Conservation (phyloP, 2,888 invertebrate species). For the Caenorhabditis panamensis region DNA sequence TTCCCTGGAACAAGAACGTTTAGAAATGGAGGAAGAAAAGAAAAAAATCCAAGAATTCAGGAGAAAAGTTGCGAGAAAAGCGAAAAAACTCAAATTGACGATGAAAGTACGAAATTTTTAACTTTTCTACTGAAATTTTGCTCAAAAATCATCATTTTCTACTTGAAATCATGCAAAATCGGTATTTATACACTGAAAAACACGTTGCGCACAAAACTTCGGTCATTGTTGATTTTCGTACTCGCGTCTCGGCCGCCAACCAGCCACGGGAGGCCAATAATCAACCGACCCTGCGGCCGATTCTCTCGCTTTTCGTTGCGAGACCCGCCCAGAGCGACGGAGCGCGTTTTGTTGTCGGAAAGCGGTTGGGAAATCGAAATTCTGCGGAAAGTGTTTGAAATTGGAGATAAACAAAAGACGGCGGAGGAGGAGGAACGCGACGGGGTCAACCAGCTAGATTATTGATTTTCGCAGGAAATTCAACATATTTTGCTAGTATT, state of each 20-base stretch:
- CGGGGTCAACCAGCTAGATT: too few species aligned
- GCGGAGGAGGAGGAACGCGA: slow-evolving; percentile 9
- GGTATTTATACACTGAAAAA: background rate
- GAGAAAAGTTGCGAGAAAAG: background rate
- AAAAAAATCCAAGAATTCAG: background rate
- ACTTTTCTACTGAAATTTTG: too few species aligned
- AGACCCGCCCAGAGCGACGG: slow-evolving; percentile 43
- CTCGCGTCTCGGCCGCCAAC: slow-evolving; percentile 25
- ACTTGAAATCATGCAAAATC: background rate
- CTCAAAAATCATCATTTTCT: too few species aligned
- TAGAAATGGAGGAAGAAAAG: background rate
- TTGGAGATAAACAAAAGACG: slow-evolving; percentile 41
- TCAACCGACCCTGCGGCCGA: slow-evolving; percentile 52
- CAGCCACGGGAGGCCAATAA: slow-evolving; percentile 56
- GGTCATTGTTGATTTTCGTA: slow-evolving; percentile 52
- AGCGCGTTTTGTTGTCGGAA: slow-evolving; percentile 26
- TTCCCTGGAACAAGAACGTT: slow-evolving; percentile 45
- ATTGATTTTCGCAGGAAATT: too few species aligned
- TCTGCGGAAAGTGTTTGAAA: slow-evolving; percentile 20
- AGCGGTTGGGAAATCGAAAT: background rate
- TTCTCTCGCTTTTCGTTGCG: slow-evolving; percentile 36
- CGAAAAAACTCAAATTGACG: too few species aligned
- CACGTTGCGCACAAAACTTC: slow-evolving; percentile 4
- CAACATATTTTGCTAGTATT: background rate
- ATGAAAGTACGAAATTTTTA: background rate